Evolutionary conservation across 2,113 vertebrate species (phyloP).

Genomic region (Cathartes aura): DNA sequence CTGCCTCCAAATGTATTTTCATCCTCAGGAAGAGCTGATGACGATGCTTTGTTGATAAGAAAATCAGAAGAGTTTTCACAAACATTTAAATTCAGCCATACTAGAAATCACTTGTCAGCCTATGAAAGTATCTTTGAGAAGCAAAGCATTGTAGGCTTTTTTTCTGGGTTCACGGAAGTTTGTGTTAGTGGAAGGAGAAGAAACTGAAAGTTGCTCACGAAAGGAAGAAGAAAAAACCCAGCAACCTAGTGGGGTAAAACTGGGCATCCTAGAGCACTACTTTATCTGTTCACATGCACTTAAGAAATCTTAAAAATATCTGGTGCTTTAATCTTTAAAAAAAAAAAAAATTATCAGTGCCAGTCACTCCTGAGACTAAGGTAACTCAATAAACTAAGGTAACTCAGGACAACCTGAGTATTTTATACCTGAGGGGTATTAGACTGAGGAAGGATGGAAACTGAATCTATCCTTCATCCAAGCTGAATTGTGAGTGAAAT

Average conservation of each 20-base stretch:
- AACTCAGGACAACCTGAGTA: neutral
- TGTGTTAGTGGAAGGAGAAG: neutral
- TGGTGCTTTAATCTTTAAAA: neutral
- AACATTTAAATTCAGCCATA: neutral
- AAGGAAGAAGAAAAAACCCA: neutral
- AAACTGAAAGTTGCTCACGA: neutral
- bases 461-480: neutral
- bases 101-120: neutral
- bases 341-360: neutral
- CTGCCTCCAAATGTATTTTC: neutral
- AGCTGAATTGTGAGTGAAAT: neutral
- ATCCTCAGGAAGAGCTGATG: neutral
- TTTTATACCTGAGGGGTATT: neutral
- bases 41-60: neutral
- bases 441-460: neutral
- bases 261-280: neutral
- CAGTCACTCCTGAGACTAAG: neutral
- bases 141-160: accelerated
- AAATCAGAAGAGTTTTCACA: neutral
- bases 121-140: neutral
- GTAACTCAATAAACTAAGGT: neutral
- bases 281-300: neutral
- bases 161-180: neutral
- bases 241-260: neutral
- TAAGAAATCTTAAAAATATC: neutral